Conservation (phyloP, 2,113 vertebrate genomes). For the Xiphophorus couchianus region DNA sequence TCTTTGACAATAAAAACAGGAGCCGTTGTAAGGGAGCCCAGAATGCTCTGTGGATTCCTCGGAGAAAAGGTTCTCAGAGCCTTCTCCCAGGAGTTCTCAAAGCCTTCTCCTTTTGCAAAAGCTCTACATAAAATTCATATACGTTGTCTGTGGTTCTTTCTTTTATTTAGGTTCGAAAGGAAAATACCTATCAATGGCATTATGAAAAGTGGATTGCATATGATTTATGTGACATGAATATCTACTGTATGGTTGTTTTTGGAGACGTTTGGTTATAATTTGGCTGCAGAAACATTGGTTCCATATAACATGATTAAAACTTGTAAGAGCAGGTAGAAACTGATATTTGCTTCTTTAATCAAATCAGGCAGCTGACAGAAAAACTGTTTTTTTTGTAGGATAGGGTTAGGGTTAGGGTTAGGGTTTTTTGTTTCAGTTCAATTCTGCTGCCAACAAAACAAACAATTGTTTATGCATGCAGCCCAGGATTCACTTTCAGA, state of each 20-base stretch:
- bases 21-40: too few species aligned
- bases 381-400: neutral
- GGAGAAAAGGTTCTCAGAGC: too few species aligned
- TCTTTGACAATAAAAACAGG: too few species aligned
- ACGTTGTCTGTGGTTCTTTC: too few species aligned
- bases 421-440: neutral
- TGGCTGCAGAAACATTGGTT: neutral
- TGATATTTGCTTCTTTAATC: neutral
- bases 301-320: neutral
- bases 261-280: neutral
- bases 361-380: neutral
- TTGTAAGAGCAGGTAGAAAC: neutral
- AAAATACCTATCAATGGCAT: too few species aligned
- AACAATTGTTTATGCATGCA: slow-evolving; percentile 15
- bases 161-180: too few species aligned
- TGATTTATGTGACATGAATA: neutral
- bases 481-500: slow-evolving; percentile 8
- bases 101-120: too few species aligned
- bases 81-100: too few species aligned
- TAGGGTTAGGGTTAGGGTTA: too few species aligned
- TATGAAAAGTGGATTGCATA: neutral
- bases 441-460: neutral
- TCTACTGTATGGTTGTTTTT: neutral
- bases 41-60: too few species aligned
- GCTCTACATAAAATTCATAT: too few species aligned